Base-by-base conservation (phyloP, 2,888 invertebrate genomes). In the Ormyrus labotus region DNA sequence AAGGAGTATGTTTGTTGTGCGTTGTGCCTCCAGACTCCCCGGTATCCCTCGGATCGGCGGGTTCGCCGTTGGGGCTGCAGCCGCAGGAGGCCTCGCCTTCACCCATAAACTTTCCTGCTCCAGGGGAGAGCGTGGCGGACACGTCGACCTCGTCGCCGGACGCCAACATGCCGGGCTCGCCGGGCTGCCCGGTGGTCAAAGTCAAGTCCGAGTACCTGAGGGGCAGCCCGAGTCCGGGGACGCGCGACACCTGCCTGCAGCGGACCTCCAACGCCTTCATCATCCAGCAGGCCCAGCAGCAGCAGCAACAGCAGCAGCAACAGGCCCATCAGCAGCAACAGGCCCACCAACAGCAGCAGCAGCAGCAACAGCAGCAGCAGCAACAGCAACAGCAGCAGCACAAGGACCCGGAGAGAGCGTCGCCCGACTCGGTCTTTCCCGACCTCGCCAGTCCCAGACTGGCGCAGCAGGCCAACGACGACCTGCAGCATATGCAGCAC, bases 71-170 rank as follows among this genome's bases (percentile, higher is more conserved):
- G 84, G 89, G 89, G 85, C 87, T 89, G 85, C 89, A 88, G 86
- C 86, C 88, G 85, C 86, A 89, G 88, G 90, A 89, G 86, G 89
- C 88, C 73, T 82, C 82, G 85, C 89, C 90, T 86, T 90, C 90
- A 88, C 90, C 90, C 84, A 88, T 90, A 88, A 87, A 87, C 84
- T 85, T 90, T 90, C 89, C 90, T 89, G 88, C 89, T 87, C 88
- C 94, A 95, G 96, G 96, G 93, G 97, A 97, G 93, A 97, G 96
- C 91, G 95, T 96, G 92, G 96, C 96, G 91, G 97, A 97, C 92
- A 96, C 97, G 91, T 96, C 96, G 92, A 96, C 96, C 91, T 96
- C 97, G 91, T 97, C 97, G 91, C 96, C 96, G 91, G 97, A 97
- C 93, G 97, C 97, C 92, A 92, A 94, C 89, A 95, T 95, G 91